Evolutionary conservation across 1,140 invertebrate species (phyloP).

Genomic region (Diuraphis noxia): DNA sequence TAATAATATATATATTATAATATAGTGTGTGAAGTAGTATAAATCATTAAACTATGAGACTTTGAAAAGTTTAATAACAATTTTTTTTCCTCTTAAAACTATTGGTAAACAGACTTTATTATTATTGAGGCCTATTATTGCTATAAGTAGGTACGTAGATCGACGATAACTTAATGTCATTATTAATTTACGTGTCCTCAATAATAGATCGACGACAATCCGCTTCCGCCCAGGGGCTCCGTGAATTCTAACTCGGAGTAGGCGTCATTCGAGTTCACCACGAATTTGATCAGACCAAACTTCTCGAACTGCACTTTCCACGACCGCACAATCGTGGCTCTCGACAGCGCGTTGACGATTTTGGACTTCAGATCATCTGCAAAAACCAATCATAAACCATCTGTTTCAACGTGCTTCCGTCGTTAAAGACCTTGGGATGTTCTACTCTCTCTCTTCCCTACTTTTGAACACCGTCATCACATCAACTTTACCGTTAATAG

Average conservation of each 20-base stretch:
- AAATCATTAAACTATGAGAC: neutral
- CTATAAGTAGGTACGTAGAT: neutral
- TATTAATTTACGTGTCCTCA: neutral
- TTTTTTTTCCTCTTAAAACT: no score
- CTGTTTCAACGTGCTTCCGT: no score
- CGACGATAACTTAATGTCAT: no score
- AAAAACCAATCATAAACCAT: neutral
- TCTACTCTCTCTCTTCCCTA: no score
- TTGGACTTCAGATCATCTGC: slow-evolving; percentile 62
- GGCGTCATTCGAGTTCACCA: slow-evolving; percentile 58
- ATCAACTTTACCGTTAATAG: no score
- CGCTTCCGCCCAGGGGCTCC: neutral
- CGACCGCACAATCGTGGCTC: slow-evolving; percentile 59
- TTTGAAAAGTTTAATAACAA: neutral
- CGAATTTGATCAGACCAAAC: slow-evolving; percentile 64
- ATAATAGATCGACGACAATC: slow-evolving; percentile 29
- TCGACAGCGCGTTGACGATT: slow-evolving; percentile 62
- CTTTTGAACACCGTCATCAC: no score
- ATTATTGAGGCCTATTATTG: neutral
- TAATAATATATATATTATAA: neutral
- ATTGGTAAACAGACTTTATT: no score
- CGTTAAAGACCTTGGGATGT: no score
- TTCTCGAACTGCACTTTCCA: slow-evolving; percentile 63
- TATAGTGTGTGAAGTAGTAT: neutral
- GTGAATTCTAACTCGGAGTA: slow-evolving; percentile 10